Percentiles rank a stretch among this genome's conserved stretches.
Conservation (phyloP, 1,140 invertebrate genomes). For the Bombus pyrosoma region DNA sequence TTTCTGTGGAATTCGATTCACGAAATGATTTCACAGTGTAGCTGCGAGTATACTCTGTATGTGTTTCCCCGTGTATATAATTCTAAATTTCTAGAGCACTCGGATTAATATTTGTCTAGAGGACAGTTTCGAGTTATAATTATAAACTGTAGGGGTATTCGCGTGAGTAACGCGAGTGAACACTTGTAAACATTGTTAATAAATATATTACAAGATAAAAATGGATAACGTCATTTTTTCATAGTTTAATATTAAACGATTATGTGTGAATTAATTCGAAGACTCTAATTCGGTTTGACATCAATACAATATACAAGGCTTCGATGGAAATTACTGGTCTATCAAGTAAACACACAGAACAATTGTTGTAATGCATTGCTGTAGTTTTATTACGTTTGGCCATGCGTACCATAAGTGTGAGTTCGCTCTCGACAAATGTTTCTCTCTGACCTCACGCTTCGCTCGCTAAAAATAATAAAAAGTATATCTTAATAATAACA, state of each 20-base stretch:
- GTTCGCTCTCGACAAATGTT: constrained; percentile 49
- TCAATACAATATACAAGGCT: background rate
- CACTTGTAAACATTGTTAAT: constrained; percentile 66
- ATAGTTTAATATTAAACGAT: background rate
- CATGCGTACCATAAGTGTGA: constrained; percentile 53
- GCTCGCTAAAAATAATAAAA: constrained; percentile 63
- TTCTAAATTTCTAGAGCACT: constrained; percentile 29
- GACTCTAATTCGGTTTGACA: background rate
- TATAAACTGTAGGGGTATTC: constrained; percentile 29
- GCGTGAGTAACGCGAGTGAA: constrained; percentile 9
- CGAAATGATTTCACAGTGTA: background rate
- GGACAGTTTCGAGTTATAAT: constrained; percentile 42
- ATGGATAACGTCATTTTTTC: background rate
- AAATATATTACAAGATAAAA: constrained; percentile 45
- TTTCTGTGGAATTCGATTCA: background rate
- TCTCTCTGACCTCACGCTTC: constrained; percentile 27
- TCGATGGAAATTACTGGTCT: background rate
- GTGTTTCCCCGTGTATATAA: constrained; percentile 46
- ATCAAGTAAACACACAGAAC: constrained; percentile 2
- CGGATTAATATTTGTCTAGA: constrained; percentile 16
- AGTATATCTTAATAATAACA: constrained; percentile 62
- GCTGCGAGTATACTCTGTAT: background rate
- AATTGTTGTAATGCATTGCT: constrained; percentile 49
- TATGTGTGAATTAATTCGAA: background rate
- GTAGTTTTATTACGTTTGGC: constrained; percentile 65